Evolutionary conservation across 1,140 invertebrate genomes (phyloP), one percentile per base, ranked within the genome.

Genomic region (Musca vetustissima): DNA sequence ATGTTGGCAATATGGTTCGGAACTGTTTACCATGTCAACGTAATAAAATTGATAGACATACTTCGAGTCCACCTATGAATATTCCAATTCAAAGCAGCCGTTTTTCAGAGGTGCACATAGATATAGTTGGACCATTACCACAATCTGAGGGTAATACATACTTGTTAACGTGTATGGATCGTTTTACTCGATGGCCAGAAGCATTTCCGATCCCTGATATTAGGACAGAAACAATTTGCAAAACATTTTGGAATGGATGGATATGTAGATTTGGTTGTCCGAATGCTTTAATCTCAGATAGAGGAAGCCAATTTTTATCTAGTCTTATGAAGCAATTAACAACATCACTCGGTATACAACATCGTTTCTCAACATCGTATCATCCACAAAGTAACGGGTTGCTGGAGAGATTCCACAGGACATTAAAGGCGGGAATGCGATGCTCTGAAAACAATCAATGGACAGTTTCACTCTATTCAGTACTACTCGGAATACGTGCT

Each of bases 171-270:
- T 8, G n/a, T 19, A 19, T 65, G 1, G 64, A 49, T 28, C 21
- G 64, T 8, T 49, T 65, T 22, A 49, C 64, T 7, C 19, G 64
- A 48, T 65, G 64, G 64, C 48, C 64, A 50, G 64, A 66, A 50
- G 64, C 64, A 6, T 14, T 52, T 8, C 64, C 64, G 6, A 66
- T 66, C 1, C 11, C 43, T 9, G 64, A 65, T 25, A 65, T 65
- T 13, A 65, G 22, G 9, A 43, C 64, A 22, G 17, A 21, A 48
- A 49, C 43, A 4, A 48, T 65, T 22, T 22, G 43, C 19, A 49
- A 49, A 65, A 48, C 64, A 9, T 25, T 49, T 21, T 21, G 43
- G 6, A 49, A 49, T 24, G 47, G 19, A 25, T 49, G 64, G 43
- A 49, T 25, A 49, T 66, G n/a, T 9, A 52, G 49, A n/a, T n/a